These are phyloP conservation scores for Morus bassanus DNA, from an alignment of 2,797 vertebrate species.

Conservation along the genomic window DNA sequence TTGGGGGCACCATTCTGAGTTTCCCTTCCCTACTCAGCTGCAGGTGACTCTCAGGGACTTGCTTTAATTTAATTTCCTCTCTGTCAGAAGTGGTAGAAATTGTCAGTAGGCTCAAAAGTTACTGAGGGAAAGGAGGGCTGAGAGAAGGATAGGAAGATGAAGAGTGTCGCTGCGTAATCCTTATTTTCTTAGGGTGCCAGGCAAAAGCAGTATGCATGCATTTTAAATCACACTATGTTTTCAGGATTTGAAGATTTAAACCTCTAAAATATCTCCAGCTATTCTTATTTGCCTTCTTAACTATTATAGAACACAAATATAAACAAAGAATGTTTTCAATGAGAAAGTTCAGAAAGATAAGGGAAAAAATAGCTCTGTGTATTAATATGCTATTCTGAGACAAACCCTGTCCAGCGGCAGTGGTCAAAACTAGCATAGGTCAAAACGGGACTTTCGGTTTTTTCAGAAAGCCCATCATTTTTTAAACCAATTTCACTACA, in stretches of 20 bases:
- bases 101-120: background rate
- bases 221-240: background rate
- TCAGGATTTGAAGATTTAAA: background rate
- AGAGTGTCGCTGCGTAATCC: background rate
- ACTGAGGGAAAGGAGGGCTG: background rate
- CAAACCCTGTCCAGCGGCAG: background rate
- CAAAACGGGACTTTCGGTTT: background rate
- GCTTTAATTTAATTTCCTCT: background rate
- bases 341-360: constrained; percentile 2
- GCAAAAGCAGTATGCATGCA: background rate
- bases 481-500: background rate
- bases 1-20: background rate
- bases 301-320: background rate
- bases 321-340: background rate
- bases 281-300: background rate
- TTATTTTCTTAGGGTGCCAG: background rate
- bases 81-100: background rate
- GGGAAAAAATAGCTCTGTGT: background rate
- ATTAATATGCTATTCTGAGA: background rate
- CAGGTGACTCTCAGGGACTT: background rate
- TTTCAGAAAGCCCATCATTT: background rate
- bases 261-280: background rate
- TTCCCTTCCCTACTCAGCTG: background rate
- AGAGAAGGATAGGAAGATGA: background rate
- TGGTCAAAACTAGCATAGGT: background rate